A percentile compares a stretch with the other conserved stretches of the same genome.
Evolutionary conservation across 1,140 invertebrate genomes (phyloP).

Genomic region (Stenopsyche tienmushanensis): DNA sequence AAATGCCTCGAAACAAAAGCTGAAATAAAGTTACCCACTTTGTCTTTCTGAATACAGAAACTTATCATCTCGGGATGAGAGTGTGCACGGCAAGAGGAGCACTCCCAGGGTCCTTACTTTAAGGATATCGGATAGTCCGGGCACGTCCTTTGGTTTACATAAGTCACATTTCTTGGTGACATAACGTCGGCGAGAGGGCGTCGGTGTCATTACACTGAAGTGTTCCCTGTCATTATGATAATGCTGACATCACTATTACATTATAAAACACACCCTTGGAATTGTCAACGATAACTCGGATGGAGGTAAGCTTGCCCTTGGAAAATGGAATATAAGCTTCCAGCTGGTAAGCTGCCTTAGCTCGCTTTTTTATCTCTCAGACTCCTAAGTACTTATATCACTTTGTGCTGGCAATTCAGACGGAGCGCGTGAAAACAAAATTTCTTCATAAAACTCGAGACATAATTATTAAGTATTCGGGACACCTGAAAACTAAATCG

Average conservation of each 20-base stretch:
- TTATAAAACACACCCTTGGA: slow-evolving; percentile 18
- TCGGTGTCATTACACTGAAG: slow-evolving; percentile 16
- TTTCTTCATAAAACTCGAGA: no score
- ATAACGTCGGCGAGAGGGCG: not conserved
- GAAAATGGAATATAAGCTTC: no score
- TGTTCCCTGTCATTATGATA: slow-evolving; percentile 25
- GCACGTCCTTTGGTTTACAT: slow-evolving; percentile 12
- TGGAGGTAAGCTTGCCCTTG: no score
- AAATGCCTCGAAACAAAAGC: slow-evolving; percentile 9
- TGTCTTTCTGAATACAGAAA: slow-evolving; percentile 4
- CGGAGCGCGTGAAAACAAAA: no score
- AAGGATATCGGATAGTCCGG: slow-evolving; percentile 2
- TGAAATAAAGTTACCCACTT: slow-evolving; percentile 20
- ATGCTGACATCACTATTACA: slow-evolving; percentile 12
- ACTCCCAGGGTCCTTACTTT: not conserved
- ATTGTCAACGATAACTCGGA: no score
- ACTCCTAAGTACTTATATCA: no score
- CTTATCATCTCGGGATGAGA: slow-evolving; percentile 5
- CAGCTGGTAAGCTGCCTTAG: no score
- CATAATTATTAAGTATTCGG: no score
- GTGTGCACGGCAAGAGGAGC: not conserved
- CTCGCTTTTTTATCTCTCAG: no score
- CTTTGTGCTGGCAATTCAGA: no score
- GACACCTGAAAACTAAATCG: no score
- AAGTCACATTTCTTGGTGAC: slow-evolving; percentile 22